Conservation (phyloP, 2,888 invertebrate species). For the Cryptus armator region DNA sequence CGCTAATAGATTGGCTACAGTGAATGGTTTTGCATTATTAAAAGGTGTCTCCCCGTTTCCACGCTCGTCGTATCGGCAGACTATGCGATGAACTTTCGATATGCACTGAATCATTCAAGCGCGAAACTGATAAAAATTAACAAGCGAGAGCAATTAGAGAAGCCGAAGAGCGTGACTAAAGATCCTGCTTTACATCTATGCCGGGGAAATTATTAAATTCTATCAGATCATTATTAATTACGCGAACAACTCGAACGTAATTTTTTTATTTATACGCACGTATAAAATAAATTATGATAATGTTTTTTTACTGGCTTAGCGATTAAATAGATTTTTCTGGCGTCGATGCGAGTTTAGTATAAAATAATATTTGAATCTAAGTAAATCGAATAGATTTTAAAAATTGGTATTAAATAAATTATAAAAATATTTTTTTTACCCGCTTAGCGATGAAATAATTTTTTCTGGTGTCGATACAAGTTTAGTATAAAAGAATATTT, state of each 20-base stretch:
- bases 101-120: constrained; percentile 29
- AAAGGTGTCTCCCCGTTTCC: constrained; percentile 56
- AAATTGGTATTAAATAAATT: no score
- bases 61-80: neutral
- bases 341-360: no score
- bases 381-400: no score
- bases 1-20: constrained; percentile 75
- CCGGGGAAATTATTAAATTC: neutral
- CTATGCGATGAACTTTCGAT: neutral
- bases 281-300: no score
- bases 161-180: constrained; percentile 12
- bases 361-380: no score
- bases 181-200: neutral
- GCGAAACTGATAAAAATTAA: constrained; percentile 41
- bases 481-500: no score
- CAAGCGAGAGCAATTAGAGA: constrained; percentile 9
- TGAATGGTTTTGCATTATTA: constrained; percentile 75
- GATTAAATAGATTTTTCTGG: no score
- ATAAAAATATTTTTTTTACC: no score
- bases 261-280: neutral
- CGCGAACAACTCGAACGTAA: neutral
- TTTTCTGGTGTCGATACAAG: no score
- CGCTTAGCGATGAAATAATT: no score
- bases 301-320: no score
- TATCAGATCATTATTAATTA: neutral